Evolutionary conservation across 2,888 invertebrate species (phyloP), one percentile per base, ranked within the genome.

Genomic region (Coleophora deauratella): DNA sequence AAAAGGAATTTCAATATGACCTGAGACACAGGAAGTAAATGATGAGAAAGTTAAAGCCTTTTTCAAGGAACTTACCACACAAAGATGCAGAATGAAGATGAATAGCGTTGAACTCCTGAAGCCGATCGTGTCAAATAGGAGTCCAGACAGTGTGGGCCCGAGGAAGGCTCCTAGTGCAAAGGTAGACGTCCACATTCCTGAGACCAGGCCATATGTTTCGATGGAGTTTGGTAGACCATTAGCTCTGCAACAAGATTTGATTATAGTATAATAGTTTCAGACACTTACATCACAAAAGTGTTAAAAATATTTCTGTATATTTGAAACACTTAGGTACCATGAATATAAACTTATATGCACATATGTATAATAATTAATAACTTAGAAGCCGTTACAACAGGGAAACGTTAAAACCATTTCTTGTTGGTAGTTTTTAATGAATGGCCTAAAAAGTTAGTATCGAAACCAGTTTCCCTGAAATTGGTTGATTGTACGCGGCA

Each of bases 181-280:
- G 0, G 93, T 91, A 1, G 95, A 95, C 1, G 96, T 96, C 92
- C 96, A 97, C 57, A 97, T 86, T 0, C 96, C 97, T 1, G 96
- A 95, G 8, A 96, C 92, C 31, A 96, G 80, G 0, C 96, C 96
- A 62, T 95, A 96, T 0, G 97, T 97, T 62, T 95, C 93, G 50
- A 96, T 87, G 46, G 91, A 93, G 70, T 97, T 94, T 0, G 94
- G 92, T 51, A 95, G 91, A 1, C 94, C 94, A 51, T 89, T 86
- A 0, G 87, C 84, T 56, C 93, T 93, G 71, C 9, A 51, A 52
- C n/a, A 21, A 21, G 3, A 21, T 21, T 21, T 21, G 6, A 21
- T 4, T 21, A 4, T 4, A 21, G 3, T 21, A 4, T 21, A 21
- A 6, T 3, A 4, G 21, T 21, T 21, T 21, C n/a, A n/a, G n/a